Evolutionary conservation across 2,113 vertebrate species (phyloP), one percentile per base, ranked within the genome.

Genomic region (Scopus umbretta): DNA sequence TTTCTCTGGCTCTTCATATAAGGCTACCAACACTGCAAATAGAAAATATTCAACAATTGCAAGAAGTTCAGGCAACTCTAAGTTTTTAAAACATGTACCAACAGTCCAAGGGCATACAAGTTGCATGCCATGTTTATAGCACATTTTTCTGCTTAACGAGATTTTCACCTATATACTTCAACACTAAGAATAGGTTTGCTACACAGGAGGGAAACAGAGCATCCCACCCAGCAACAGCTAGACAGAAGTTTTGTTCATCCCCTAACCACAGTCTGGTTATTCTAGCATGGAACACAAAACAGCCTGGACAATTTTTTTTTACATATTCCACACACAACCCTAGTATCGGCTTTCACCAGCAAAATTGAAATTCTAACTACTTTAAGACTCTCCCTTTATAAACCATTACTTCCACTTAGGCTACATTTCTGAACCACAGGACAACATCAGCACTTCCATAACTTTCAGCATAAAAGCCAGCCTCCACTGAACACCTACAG

Each of bases 1-100:
- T 98, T 99, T 99, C 80, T 99, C 99, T 34, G 97, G 97, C 94
- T 99, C 99, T 98, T 99, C 99, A 90, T 99, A 99, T 79, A 99
- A 98, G 89, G 99, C 98, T 94, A 99, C 99, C 97, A 99, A 96
- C 91, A 99, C 99, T 99, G 98, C 76, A 98, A 98, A 97, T 83
- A 63, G 79, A 91, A 97, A 96, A 96, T 36, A 93, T 94, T 81
- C 80, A 97, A 95, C 81, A 95, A 79, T 95, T 94, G 94, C 95
- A 97, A 82, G 87, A 86, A 87, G 80, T n/a, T 68, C n/a, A 76
- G 17, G 42, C 36, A 75, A 36, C 14, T 73, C n/a, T 17, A 63
- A 43, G 61, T 27, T 67, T 66, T 79, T 43, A 23, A 75, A 61
- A 5, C 7, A 47, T 0, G 12, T 16, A 53, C 16, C 40, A 61